These are phyloP conservation scores for Brenthis hecate DNA, from an alignment of 2,888 invertebrate genomes.

Conservation along the genomic window DNA sequence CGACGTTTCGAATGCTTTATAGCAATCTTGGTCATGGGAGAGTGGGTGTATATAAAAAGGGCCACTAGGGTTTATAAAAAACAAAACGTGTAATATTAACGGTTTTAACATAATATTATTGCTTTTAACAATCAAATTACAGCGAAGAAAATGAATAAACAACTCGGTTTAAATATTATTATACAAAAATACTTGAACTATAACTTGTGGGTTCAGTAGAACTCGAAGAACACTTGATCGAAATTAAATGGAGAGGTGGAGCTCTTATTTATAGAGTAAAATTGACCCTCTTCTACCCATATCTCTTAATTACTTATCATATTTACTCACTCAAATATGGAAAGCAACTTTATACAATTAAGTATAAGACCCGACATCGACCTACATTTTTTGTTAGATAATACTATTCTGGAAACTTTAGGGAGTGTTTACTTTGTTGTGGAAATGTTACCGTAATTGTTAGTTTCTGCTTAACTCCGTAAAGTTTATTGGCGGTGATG, in stretches of 20 bases:
- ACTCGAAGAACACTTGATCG: slow-evolving; percentile 13
- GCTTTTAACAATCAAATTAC: too few relatives aligned
- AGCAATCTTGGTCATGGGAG: too few relatives aligned
- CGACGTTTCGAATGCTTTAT: too few relatives aligned
- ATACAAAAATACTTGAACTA: too few relatives aligned
- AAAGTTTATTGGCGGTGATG: background rate
- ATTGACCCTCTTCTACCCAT: slow-evolving; percentile 7
- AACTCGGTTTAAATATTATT: too few relatives aligned
- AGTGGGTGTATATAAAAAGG: too few relatives aligned
- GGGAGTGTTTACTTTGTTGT: background rate
- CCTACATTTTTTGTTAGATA: background rate
- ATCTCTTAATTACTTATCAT: background rate
- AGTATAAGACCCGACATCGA: background rate
- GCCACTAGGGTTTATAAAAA: too few relatives aligned
- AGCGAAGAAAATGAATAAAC: too few relatives aligned
- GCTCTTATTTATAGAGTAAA: background rate
- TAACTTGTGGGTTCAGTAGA: slow-evolving; percentile 3
- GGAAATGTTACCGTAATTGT: background rate
- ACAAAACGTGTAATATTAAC: too few relatives aligned
- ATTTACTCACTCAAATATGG: too few relatives aligned
- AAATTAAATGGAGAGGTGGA: slow-evolving; percentile 12
- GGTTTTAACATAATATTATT: too few relatives aligned
- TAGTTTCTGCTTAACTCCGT: background rate
- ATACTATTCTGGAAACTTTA: background rate
- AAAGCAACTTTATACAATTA: background rate